Evolutionary conservation across 2,888 invertebrate species (phyloP).

Genomic region (Choristoneura rosaceana): DNA sequence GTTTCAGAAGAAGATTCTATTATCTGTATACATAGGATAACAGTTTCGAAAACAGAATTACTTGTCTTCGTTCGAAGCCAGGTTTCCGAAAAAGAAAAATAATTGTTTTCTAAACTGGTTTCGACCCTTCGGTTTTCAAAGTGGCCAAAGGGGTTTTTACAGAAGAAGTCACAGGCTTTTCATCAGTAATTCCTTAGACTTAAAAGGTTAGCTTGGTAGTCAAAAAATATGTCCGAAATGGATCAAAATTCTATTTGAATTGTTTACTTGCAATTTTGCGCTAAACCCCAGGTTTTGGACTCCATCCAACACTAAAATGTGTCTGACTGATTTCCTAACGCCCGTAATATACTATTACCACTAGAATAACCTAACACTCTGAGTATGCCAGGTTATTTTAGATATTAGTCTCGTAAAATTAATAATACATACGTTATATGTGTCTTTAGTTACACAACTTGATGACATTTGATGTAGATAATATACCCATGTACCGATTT

Average conservation of each 20-base stretch:
- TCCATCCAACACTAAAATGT: slow-evolving; percentile 42
- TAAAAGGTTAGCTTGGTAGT: no score
- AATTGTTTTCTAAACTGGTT: no score
- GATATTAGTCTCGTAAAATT: neutral
- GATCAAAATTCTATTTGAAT: slow-evolving; percentile 32
- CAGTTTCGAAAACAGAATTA: no score
- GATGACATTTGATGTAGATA: neutral
- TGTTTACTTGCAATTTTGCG: slow-evolving; percentile 43
- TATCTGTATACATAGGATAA: no score
- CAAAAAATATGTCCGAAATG: slow-evolving; percentile 7
- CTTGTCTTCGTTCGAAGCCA: no score
- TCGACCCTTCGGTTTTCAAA: no score
- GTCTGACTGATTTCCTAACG: slow-evolving; percentile 35
- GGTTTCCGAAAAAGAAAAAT: no score
- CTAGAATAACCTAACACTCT: slow-evolving; percentile 16
- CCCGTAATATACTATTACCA: slow-evolving; percentile 35
- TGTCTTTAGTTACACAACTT: neutral
- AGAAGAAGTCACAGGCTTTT: no score
- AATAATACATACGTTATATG: neutral
- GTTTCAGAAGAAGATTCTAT: no score
- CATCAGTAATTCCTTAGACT: no score
- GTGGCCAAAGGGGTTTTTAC: no score
- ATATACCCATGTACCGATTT: no score
- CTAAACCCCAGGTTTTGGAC: slow-evolving; percentile 44
- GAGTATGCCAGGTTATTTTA: neutral